Evolutionary conservation across 2,797 vertebrate genomes (phyloP), one percentile per base, ranked within the genome.

Genomic region (Lagodon rhomboides): DNA sequence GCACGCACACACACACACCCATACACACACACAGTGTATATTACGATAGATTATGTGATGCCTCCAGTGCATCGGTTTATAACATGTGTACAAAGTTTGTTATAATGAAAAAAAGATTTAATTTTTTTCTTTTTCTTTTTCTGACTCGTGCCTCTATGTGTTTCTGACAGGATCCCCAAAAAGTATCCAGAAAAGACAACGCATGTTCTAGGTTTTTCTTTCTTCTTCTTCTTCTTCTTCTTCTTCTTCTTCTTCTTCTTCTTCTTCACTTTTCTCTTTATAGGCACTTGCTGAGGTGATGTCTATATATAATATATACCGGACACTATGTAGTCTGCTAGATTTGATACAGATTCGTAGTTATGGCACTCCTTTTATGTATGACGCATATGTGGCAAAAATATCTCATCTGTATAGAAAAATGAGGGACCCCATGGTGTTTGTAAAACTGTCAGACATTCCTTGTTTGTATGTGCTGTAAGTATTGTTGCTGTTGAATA

Each of bases 241-340:
- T 23, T 27, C 22, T 72, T 62, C 41, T 49, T 34, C 38, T 5
- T 55, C 67, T 47, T 63, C 66, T 1, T 73, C 1, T 4, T 55
- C 13, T 25, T 25, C 7, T 85, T 80, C 90, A 75, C 71, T 85
- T 91, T 44, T 44, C 12, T 44, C 34, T 44, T 89, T 98, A 97
- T 98, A 98, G 98, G 97, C 98, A 98, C 97, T 97, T 98, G 97
- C 97, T 98, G 95, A 97, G 96, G 97, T 98, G 96, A 98, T 98
- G 98, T 98, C 98, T 99, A 99, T 99, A 98, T 97, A 97, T 96
- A 97, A 97, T 97, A 96, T 98, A 98, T 97, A 97, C 96, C 97
- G 98, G 98, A 99, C 98, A 99, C 98, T 99, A 98, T 99, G 98
- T 99, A 99, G 98, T 99, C 98, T 99, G 97, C 95, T 99, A 99